Conservation (phyloP, 2,888 invertebrate genomes). For the Sarcophaga subvicina region DNA sequence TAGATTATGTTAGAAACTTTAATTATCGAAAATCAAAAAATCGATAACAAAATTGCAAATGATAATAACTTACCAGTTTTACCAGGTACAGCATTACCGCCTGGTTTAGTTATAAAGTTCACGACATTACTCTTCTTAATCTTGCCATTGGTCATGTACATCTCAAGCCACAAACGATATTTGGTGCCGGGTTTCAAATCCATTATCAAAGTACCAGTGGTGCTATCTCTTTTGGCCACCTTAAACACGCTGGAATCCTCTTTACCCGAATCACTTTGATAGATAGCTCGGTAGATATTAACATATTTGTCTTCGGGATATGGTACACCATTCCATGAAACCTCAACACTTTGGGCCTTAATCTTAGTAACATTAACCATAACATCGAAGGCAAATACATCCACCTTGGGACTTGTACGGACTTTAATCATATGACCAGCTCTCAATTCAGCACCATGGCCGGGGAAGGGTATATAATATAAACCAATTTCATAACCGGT, state of each 20-base stretch:
- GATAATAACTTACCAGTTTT: slow-evolving; percentile 78
- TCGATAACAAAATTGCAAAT: background rate
- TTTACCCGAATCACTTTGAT: slow-evolving; percentile 88
- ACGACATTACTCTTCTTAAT: slow-evolving; percentile 95
- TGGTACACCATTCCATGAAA: slow-evolving; percentile 93
- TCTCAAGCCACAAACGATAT: slow-evolving; percentile 94
- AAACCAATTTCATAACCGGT: slow-evolving; percentile 92
- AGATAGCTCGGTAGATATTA: slow-evolving; percentile 93
- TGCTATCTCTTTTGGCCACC: slow-evolving; percentile 88
- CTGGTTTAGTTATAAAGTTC: slow-evolving; percentile 92
- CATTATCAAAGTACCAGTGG: slow-evolving; percentile 85
- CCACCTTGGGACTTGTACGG: slow-evolving; percentile 86
- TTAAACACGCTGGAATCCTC: slow-evolving; percentile 89
- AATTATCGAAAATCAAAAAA: background rate
- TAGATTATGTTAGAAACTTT: background rate
- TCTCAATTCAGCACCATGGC: slow-evolving; percentile 90
- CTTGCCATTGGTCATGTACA: slow-evolving; percentile 94
- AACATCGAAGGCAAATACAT: slow-evolving; percentile 93
- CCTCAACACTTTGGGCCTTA: slow-evolving; percentile 89
- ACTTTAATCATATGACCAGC: slow-evolving; percentile 88
- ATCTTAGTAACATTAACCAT: slow-evolving; percentile 89
- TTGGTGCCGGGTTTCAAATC: slow-evolving; percentile 90
- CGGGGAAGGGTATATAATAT: slow-evolving; percentile 91
- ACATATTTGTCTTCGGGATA: slow-evolving; percentile 95
- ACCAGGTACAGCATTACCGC: slow-evolving; percentile 82